Percentiles rank a stretch among this genome's conserved stretches.
These are phyloP conservation scores for Corydoras sp. DNA, from an alignment of 2,113 vertebrate genomes.

Conservation along the genomic window DNA sequence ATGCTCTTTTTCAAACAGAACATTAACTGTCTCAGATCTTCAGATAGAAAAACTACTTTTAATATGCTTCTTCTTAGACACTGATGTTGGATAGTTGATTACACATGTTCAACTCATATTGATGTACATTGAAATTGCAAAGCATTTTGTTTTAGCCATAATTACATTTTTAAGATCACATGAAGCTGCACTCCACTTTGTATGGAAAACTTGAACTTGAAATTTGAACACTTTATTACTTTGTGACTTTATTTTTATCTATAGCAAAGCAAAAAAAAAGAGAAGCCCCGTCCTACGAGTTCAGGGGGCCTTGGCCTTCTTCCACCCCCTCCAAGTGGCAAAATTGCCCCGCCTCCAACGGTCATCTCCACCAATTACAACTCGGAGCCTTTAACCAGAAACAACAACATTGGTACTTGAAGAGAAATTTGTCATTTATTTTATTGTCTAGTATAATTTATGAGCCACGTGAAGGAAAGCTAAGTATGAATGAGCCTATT, in stretches of 20 bases:
- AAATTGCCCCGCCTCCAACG: slow-evolving; percentile 67
- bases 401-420: slow-evolving; percentile 60
- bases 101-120: no score
- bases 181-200: neutral
- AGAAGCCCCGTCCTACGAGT: slow-evolving; percentile 73
- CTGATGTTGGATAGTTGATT: no score
- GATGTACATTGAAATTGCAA: no score
- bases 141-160: no score
- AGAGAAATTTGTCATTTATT: neutral
- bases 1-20: no score
- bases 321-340: slow-evolving; percentile 87
- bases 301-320: slow-evolving; percentile 78
- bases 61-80: no score
- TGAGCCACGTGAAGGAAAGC: neutral
- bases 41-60: no score
- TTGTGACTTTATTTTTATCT: slow-evolving; percentile 20
- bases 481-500: neutral
- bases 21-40: no score
- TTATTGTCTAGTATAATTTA: neutral
- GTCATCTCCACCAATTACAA: slow-evolving; percentile 67
- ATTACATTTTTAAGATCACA: no score
- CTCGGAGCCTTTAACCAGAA: slow-evolving; percentile 66
- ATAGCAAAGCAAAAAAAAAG: slow-evolving; percentile 81
- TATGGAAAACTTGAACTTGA: neutral
- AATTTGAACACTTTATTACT: neutral